These are phyloP conservation scores for Salvator merianae DNA, from an alignment of 2,113 vertebrate genomes.

Conservation along the genomic window DNA sequence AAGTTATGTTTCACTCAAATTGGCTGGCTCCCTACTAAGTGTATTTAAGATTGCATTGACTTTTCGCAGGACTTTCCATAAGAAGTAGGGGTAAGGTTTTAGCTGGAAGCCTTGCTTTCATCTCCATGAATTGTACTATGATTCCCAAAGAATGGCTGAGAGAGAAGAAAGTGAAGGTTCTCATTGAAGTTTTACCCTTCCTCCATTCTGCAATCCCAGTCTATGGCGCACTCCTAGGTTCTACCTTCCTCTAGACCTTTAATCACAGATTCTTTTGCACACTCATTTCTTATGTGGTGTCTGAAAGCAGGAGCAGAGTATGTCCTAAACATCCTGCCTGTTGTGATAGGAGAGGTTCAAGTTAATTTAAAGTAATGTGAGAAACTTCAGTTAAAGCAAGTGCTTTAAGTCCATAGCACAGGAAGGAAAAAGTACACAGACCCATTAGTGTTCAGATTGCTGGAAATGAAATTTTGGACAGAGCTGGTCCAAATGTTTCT, in stretches of 20 bases:
- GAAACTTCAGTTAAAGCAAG: background rate
- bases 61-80: too few species aligned
- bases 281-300: conserved; percentile 40
- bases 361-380: background rate
- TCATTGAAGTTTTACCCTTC: too few species aligned
- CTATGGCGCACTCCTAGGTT: too few species aligned
- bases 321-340: too few species aligned
- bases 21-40: background rate
- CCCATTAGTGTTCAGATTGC: background rate
- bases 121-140: too few species aligned
- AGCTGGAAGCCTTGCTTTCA: too few species aligned
- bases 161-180: too few species aligned
- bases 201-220: too few species aligned
- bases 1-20: too few species aligned
- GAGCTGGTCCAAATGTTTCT: background rate
- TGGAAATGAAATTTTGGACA: background rate
- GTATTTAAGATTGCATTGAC: background rate
- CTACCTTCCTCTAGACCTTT: conserved; percentile 36
- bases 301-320: conserved; percentile 46
- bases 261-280: background rate
- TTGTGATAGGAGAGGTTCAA: background rate
- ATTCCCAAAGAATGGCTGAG: too few species aligned
- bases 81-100: too few species aligned
- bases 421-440: background rate
- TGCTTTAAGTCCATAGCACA: background rate